Conservation (phyloP, 2,113 vertebrate species). For the Spermophilus dauricus region DNA sequence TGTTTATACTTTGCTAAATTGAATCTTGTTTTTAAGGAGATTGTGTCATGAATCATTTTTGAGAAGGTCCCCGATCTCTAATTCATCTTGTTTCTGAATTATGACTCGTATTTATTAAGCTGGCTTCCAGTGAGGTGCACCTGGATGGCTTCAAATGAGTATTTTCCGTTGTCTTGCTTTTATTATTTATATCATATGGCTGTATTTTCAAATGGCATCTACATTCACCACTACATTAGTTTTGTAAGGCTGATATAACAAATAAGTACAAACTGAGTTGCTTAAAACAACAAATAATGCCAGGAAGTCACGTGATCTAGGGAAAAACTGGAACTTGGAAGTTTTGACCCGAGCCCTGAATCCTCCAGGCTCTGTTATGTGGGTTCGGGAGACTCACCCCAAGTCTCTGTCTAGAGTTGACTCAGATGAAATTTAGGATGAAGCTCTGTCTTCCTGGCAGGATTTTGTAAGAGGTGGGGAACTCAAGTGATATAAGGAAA, state of each 20-base stretch:
- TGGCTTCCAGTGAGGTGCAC: background rate
- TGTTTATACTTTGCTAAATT: background rate
- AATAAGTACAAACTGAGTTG: background rate
- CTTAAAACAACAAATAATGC: constrained; percentile 30
- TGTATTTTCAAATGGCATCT: background rate
- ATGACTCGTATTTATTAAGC: constrained; percentile 37
- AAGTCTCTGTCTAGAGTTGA: too few relatives aligned
- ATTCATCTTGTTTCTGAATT: constrained; percentile 60
- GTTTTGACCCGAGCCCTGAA: background rate
- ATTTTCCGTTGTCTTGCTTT: background rate
- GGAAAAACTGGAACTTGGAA: background rate
- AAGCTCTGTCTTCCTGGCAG: background rate
- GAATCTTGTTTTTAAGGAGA: constrained; percentile 44
- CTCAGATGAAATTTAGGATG: background rate
- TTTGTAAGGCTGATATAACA: background rate
- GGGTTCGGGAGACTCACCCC: background rate
- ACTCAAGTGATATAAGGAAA: background rate
- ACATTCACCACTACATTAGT: background rate
- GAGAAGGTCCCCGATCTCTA: constrained; percentile 24
- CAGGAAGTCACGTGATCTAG: constrained; percentile 36
- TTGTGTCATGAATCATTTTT: background rate
- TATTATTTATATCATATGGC: background rate
- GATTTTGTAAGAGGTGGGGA: background rate
- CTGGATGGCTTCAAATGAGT: background rate
- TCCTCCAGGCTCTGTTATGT: background rate